A percentile compares a stretch with the other conserved stretches of the same genome.
Evolutionary conservation across 2,113 vertebrate species (phyloP).

Genomic region (Chamaetylas fuelleborni): DNA sequence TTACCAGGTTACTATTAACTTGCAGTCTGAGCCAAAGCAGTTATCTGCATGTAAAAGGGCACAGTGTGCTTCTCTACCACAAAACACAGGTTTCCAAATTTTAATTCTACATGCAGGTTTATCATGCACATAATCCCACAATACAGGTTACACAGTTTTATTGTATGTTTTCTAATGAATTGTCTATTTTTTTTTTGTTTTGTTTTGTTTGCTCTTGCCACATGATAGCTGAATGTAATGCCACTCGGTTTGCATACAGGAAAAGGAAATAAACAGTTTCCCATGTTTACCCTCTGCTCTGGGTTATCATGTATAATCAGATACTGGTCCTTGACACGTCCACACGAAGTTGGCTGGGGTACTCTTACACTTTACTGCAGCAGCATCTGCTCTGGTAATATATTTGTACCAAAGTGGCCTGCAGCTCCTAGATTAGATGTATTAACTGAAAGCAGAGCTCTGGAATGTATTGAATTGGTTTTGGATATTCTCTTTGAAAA

Average conservation of each 20-base stretch:
- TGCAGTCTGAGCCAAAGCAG: background rate
- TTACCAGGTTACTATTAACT: background rate
- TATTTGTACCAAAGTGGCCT: background rate
- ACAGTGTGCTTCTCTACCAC: background rate
- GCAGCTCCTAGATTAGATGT: background rate
- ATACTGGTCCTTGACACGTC: background rate
- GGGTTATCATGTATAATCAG: background rate
- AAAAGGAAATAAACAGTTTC: background rate
- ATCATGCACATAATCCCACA: background rate
- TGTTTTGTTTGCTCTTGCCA: background rate
- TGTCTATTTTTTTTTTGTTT: background rate
- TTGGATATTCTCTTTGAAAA: background rate
- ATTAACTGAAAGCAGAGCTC: background rate
- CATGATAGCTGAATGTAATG: background rate
- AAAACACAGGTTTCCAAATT: background rate
- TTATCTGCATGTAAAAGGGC: background rate
- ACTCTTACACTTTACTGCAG: background rate
- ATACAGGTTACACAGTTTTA: background rate
- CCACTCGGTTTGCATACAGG: background rate
- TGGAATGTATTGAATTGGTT: background rate
- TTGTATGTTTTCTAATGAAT: background rate
- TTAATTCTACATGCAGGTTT: background rate
- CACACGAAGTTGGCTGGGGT: background rate
- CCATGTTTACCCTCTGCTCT: background rate
- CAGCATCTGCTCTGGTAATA: background rate